Base-by-base conservation (phyloP, 2,797 vertebrate genomes). In the Melopsittacus undulatus region DNA sequence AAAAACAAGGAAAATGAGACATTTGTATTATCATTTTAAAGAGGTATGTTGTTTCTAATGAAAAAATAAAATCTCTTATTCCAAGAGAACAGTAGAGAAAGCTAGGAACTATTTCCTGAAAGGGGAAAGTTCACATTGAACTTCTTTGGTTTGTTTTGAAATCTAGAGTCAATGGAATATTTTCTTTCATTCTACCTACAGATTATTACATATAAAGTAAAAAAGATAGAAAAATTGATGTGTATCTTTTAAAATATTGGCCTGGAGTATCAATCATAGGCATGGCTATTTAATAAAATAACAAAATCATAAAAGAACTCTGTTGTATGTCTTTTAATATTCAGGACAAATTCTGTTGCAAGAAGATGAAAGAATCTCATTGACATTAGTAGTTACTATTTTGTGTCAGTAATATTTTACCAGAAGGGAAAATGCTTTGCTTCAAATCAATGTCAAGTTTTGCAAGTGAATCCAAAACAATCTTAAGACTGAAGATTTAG, bases 391-490 rank as follows among this genome's bases (percentile, higher is more conserved):
- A 9, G 43, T 54, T 87, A 29, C 79, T 94, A 92, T 88, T 91
- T 87, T 87, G 46, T 46, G 93, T 46, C 59, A 69, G 78, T 26
- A 84, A 69, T 94, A 81, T 90, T 88, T 95, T 95, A 64, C 84
- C 84, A 90, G 80, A 75, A 94, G 66, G 54, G 22, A 90, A 91
- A 84, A 88, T 54, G 26, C n/a, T 88, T 93, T 87, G 23, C 74
- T 83, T 94, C 68, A 85, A 81, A 59, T 77, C 51, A 83, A 24
- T 83, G 61, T 89, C 67, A 89, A 40, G 59, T 70, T 85, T 83
- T 89, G n/a, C 29, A 57, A 26, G 40, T 46, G 57, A 87, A 83
- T 89, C 46, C 36, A 48, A 90, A 91, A 80, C 42, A 77, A 43
- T 36, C 40, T 43, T 61, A 23, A 43, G 34, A 40, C 64, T 74